Evolutionary conservation across 2,797 vertebrate genomes (phyloP), one percentile per base, ranked within the genome.

Genomic region (Nasua narica): DNA sequence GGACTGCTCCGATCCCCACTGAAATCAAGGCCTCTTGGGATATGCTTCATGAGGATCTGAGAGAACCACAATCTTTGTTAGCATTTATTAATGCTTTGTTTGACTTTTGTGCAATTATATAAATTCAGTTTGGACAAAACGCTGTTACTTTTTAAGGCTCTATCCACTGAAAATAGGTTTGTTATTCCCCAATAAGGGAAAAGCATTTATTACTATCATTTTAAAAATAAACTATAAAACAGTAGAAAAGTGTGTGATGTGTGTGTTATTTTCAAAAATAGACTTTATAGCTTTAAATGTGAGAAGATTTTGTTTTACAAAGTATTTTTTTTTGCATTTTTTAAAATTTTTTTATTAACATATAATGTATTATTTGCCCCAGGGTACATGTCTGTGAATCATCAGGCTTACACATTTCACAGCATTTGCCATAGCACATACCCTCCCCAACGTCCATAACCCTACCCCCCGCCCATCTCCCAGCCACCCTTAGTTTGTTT

Each of bases 81-180:
- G 70, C 78, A 81, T 91, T 92, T 96, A 84, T 89, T 89, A 67
- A 50, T 40, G 83, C 79, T 90, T 95, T 85, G 25, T 69, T 29
- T 97, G 92, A 82, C 62, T 92, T 95, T 54, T 78, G 86, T 97
- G 76, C 97, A 97, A 95, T 97, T 95, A 40, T 70, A 1, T 83
- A 89, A 70, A 77, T 89, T 94, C 54, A 77, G 0, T 93, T 96
- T 95, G 83, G 50, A 96, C 46, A 96, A 95, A 97, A 95, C 3
- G 70, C 97, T 97, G 97, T 97, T 97, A 97, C 98, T 97, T 97
- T 85, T 87, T 97, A 95, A 95, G 82, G 40, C 25, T 14, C 65
- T 92, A 29, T 32, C 70, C 74, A 74, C 14, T 76, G 40, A 97
- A 90, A 95, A 86, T 90, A 56, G 23, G 58, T 83, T 32, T 25